Percentiles rank a stretch among this genome's conserved stretches.
Conservation (phyloP, 2,888 invertebrate genomes). For the Sympetrum striolatum region DNA sequence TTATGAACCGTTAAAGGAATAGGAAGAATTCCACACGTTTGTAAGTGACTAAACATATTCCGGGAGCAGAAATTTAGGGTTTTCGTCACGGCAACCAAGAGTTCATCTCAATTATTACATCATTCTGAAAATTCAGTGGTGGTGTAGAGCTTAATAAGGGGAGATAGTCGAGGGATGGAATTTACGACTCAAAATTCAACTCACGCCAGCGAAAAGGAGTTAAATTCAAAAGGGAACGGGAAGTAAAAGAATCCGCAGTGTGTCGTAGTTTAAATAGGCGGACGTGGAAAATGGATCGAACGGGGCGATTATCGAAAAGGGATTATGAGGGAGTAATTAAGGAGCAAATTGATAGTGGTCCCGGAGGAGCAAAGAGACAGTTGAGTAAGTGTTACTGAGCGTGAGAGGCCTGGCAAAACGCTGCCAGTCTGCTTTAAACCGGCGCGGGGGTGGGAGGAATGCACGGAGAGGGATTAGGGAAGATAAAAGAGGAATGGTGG, state of each 20-base stretch:
- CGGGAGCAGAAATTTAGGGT: no score
- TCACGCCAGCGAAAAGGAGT: not conserved
- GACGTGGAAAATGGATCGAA: not conserved
- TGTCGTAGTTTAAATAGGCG: not conserved
- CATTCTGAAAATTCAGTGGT: no score
- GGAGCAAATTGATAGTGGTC: not conserved
- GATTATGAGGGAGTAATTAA: not conserved
- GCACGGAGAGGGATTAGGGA: not conserved
- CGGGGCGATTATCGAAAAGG: not conserved
- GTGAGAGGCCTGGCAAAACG: not conserved
- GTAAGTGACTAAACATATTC: no score
- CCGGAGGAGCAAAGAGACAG: not conserved
- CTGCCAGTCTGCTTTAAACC: no score
- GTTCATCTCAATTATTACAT: no score
- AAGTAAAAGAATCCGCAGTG: not conserved
- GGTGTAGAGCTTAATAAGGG: no score
- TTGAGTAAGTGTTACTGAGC: not conserved
- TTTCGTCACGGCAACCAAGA: no score
- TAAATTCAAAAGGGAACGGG: not conserved
- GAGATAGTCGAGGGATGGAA: no score
- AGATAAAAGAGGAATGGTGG: not conserved
- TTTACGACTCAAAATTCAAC: not conserved
- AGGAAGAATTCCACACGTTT: no score
- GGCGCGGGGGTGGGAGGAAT: no score
- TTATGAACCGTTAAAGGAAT: no score